These are phyloP conservation scores for Panagrolaimus sp. DNA, from an alignment of 1,140 invertebrate species.

Conservation along the genomic window DNA sequence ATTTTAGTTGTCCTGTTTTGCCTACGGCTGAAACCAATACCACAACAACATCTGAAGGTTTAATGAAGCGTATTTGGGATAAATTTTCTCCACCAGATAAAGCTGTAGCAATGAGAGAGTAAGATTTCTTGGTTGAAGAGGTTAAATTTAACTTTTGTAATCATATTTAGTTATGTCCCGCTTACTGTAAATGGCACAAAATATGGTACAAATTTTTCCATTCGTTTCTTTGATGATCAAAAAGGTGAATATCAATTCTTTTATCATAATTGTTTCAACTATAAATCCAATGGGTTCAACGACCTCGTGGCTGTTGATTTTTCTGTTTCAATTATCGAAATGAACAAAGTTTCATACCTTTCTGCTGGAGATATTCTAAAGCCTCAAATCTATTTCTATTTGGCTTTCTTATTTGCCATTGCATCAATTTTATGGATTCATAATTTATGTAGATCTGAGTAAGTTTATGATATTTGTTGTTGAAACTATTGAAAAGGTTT, in stretches of 20 bases:
- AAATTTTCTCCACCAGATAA: conserved; percentile 31
- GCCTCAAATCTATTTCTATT: conserved; percentile 81
- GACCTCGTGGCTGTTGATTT: conserved; percentile 56
- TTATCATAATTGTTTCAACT: conserved; percentile 86
- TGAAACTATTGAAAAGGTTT: conserved; percentile 38
- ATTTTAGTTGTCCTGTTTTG: not conserved
- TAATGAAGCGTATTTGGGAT: conserved; percentile 30
- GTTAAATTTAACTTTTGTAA: conserved; percentile 4
- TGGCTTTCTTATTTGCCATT: conserved; percentile 81
- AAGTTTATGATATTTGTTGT: conserved; percentile 50
- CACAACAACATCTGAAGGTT: conserved; percentile 38
- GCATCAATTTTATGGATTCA: conserved; percentile 85
- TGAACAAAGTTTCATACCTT: conserved; percentile 78
- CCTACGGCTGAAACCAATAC: conserved; percentile 43
- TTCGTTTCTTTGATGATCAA: conserved; percentile 74
- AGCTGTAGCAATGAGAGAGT: conserved; percentile 19
- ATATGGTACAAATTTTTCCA: conserved; percentile 69
- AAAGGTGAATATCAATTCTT: conserved; percentile 90
- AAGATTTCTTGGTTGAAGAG: not conserved
- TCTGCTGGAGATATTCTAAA: conserved; percentile 95
- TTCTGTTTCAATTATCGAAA: conserved; percentile 61
- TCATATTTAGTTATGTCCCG: conserved; percentile 22
- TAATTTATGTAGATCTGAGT: conserved; percentile 77
- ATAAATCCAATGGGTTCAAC: conserved; percentile 60
- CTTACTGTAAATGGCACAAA: not conserved